phyloP scores from a whole-genome alignment of 2,888 invertebrate genomes.

The Adelognathus sp. region DNA sequence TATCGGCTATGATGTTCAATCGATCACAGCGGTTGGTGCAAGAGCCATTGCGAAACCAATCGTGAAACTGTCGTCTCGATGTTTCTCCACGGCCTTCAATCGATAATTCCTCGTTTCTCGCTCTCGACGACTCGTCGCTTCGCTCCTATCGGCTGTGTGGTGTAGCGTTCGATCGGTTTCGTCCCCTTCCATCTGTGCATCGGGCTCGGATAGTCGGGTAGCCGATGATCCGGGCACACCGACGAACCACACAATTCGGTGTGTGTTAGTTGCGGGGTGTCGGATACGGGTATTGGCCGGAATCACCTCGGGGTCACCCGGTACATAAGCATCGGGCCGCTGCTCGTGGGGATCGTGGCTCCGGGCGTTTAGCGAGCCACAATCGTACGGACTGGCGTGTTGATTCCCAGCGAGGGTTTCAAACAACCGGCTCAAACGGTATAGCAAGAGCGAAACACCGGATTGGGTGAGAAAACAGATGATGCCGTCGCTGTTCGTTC shows the following conservation, averaged over 20 bases:
- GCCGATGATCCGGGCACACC: conserved; percentile 15
- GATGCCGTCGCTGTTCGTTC: no score
- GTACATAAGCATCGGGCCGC: conserved; percentile 73
- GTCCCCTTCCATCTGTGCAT: conserved; percentile 43
- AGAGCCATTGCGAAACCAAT: no score
- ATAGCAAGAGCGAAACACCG: conserved; percentile 4
- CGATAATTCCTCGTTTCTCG: conserved; percentile 59
- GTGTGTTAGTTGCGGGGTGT: background rate
- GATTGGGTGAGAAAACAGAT: no score
- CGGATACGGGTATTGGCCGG: conserved; percentile 6
- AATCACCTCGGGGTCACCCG: conserved; percentile 69
- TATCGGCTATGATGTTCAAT: no score
- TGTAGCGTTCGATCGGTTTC: conserved; percentile 39
- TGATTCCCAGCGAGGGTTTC: conserved; percentile 68
- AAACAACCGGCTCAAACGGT: conserved; percentile 38
- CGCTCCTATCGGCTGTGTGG: conserved; percentile 49
- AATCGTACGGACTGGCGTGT: conserved; percentile 76
- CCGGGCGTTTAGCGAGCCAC: conserved; percentile 76
- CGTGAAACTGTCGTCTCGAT: no score
- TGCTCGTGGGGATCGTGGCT: conserved; percentile 75
- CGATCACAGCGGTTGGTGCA: no score
- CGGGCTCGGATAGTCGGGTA: conserved; percentile 15
- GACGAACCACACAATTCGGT: conserved; percentile 37
- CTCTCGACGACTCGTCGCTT: conserved; percentile 45
- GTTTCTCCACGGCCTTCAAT: conserved; percentile 42